Percentiles rank a stretch among this genome's conserved stretches.
These are phyloP conservation scores for Ceratoteleas bidentatus DNA, from an alignment of 1,140 invertebrate genomes.

Conservation along the genomic window DNA sequence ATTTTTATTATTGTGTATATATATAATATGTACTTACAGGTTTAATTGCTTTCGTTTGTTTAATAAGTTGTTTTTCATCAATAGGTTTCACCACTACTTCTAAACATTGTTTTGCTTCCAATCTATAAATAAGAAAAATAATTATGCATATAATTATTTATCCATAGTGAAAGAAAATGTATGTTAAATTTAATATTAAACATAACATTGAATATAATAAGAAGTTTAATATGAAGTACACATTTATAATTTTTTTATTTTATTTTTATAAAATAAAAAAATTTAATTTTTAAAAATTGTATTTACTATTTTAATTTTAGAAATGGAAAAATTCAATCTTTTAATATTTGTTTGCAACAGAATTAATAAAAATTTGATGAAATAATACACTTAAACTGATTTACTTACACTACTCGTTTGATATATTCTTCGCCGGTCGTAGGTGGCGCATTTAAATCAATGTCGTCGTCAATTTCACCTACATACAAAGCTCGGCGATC, in stretches of 20 bases:
- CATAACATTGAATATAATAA: too few relatives aligned
- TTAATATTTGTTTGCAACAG: not conserved
- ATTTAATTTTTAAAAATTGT: too few relatives aligned
- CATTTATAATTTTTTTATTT: too few relatives aligned
- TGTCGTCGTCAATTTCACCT: constrained; percentile 77
- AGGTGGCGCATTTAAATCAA: constrained; percentile 81
- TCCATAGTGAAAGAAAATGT: constrained; percentile 17
- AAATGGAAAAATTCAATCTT: not conserved
- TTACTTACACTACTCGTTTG: constrained; percentile 66
- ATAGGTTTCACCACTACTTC: constrained; percentile 82
- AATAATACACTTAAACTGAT: too few relatives aligned
- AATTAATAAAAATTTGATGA: too few relatives aligned
- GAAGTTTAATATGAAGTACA: too few relatives aligned
- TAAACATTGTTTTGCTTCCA: constrained; percentile 82
- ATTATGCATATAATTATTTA: too few relatives aligned
- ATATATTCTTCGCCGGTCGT: constrained; percentile 83
- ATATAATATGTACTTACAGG: constrained; percentile 68
- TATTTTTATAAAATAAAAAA: too few relatives aligned
- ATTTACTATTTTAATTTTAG: too few relatives aligned
- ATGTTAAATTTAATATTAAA: not conserved
- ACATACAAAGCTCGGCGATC: constrained; percentile 67
- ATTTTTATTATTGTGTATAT: too few relatives aligned
- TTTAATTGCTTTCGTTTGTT: constrained; percentile 75
- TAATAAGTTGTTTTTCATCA: constrained; percentile 72
- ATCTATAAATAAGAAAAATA: too few relatives aligned